Conservation (phyloP, 2,888 invertebrate species). For the Drosophila prostipennis region DNA sequence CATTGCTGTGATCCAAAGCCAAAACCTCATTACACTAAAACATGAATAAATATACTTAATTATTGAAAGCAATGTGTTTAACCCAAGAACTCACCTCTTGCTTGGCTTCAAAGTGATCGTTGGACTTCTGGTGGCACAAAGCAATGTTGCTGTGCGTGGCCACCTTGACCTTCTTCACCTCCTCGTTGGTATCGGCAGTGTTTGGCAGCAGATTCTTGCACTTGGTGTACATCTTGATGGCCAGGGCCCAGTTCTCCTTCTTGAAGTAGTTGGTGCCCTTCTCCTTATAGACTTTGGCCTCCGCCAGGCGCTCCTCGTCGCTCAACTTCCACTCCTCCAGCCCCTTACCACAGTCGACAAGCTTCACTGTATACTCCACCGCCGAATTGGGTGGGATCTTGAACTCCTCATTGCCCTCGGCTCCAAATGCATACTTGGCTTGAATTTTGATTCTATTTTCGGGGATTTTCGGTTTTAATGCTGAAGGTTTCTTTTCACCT, state of each 20-base stretch:
- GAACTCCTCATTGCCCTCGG: constrained; percentile 88
- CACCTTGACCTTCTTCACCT: constrained; percentile 86
- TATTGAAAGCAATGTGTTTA: background rate
- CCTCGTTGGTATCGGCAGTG: constrained; percentile 83
- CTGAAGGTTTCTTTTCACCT: background rate
- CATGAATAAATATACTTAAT: background rate
- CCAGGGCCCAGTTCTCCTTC: constrained; percentile 89
- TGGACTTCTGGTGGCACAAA: constrained; percentile 90
- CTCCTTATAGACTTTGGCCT: constrained; percentile 92
- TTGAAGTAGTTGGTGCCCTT: constrained; percentile 97
- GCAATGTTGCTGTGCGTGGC: constrained; percentile 93
- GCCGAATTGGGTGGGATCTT: constrained; percentile 91
- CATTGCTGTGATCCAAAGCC: constrained; percentile 89
- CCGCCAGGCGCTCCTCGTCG: constrained; percentile 90
- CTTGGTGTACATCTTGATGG: constrained; percentile 94
- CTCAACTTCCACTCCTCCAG: constrained; percentile 94
- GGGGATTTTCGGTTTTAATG: background rate
- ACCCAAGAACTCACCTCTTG: constrained; percentile 85
- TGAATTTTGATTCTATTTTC: constrained; percentile 87
- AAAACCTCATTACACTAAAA: constrained; percentile 89
- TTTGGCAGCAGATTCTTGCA: constrained; percentile 84
- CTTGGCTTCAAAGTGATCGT: constrained; percentile 88
- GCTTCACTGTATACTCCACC: constrained; percentile 91
- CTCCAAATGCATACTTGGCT: constrained; percentile 92
- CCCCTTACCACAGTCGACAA: constrained; percentile 93